Evolutionary conservation across 2,888 invertebrate species (phyloP), one percentile per base, ranked within the genome.

Genomic region (Dynastes tityus): DNA sequence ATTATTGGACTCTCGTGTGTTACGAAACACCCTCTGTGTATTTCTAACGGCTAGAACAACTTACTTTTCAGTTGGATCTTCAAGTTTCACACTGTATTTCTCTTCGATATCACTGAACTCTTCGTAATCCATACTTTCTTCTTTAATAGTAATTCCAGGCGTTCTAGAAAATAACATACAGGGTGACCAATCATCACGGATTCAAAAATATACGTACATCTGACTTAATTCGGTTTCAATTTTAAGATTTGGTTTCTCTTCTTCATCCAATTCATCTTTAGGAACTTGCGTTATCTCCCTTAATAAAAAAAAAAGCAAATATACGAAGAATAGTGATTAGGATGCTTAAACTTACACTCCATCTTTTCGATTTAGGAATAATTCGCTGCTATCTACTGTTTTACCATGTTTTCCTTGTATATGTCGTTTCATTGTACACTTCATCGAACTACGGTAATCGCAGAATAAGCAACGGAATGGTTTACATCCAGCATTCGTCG

Each of bases 361-460:
- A 8, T 45, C 45, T 45, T 9, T 55, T 55, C 16, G 6, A 8
- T 49, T 22, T 1, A 6, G 49, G 1, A 11, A 49, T 45, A 49
- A 16, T 22, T 22, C 22, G 6, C 9, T 37, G 6, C 13, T 16
- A n/a, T 67, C 67, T 16, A 16, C n/a, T 2, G 13, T 40, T 6
- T 27, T 5, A 45, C 53, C 29, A 58, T 73, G 71, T 58, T 58
- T 73, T 2, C 58, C 40, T 22, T 37, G 55, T 29, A 73, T 58
- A 40, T 73, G 71, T 40, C 55, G 55, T 37, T 58, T 73, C 37
- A 73, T 37, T 1, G 71, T 58, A 37, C 71, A 8, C 58, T 22
- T 73, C 37, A 73, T 16, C 22, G 22, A 9, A 16, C 37, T 58
- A 6, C 58, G 32, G 16, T 73, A 73, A 40, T 73, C 58, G 58